Base-by-base conservation (phyloP, 2,113 vertebrate genomes). In the Pelobates fuscus region DNA sequence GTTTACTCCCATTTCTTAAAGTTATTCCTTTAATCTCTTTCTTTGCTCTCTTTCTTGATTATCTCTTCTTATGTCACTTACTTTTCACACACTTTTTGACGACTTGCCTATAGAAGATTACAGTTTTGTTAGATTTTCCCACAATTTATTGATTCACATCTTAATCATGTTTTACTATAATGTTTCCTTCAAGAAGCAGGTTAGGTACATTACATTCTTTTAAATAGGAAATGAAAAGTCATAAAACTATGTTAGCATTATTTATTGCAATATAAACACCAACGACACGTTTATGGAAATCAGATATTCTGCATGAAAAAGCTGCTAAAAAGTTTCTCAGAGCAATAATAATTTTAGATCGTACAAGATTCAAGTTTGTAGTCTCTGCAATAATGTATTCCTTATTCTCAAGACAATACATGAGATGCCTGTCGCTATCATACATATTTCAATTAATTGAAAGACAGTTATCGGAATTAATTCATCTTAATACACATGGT, bases 401-500 rank as follows among this genome's bases (percentile, higher is more conserved):
- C 79, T 79, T 79, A 84, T 87, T 87, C 86, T 87, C 30, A 49
- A 30, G 85, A 81, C 81, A 84, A 83, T 82, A 85, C 81, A 85
- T 74, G 81, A 81, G 81, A 82, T 65, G 30, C 83, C 86, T 87
- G 84, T 86, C 88, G 89, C 87, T 90, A 90, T 91, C 90, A 91
- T 75, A 79, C 21, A 82, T 88, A 88, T 90, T 89, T 88, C 88
- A 85, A n/a, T n/a, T n/a, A n/a, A n/a, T n/a, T n/a, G n/a, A n/a
- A n/a, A n/a, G n/a, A n/a, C n/a, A 58, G 91, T 91, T 92, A 91
- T 89, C 86, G 82, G 91, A 87, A 92, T 92, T 88, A 90, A 91
- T 90, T 81, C 82, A n/a, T 85, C 84, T 86, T 89, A 84, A 89
- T 81, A 90, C 86, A 89, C 90, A 92, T n/a, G 89, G 91, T 92